Base-by-base conservation (phyloP, 2,113 vertebrate species). In the Speoplatyrhinus poulsoni region DNA sequence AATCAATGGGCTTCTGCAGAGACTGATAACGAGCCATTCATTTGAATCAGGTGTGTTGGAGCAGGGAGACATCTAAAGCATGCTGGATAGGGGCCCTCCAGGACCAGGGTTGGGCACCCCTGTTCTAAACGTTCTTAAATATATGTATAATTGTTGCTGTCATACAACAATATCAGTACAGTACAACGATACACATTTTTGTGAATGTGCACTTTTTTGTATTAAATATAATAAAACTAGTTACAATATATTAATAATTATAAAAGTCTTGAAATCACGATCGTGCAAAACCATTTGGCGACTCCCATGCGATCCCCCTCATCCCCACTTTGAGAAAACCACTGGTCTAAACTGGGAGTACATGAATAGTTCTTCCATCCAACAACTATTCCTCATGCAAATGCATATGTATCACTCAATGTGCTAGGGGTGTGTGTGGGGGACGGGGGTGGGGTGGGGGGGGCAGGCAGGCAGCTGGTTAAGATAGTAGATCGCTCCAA, bases 381-480 rank as follows among this genome's bases (percentile, higher is more conserved):
- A 52, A 57, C 41, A 69, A 26, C 26, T 26, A 26, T 26, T 26
- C 26, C 26, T 26, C 26, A 26, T 67, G 55, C 55, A 11, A 9
- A 19, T 32, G n/a, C 55, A 32, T 10, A 55, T 17, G n/a, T 16
- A 8, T 55, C 55, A 57, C 9, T 6, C n/a, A 19, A 32, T 5
- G 55, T 75, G 69, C 9, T 5, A 26, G 64, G 19, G 59, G 11
- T 32, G 58, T 55, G n/a, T 16, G 16, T 49, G 16, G 49, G 49
- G 36, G 16, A 36, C n/a, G 61, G 9, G 53, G 9, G 13, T 17
- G 32, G 13, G 62, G 65, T 36, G 50, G 16, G 60, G 60, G 3
- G n/a, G 55, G 64, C 2, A 76, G 56, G 67, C 84, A 87, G 80
- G 83, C 79, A 75, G 56, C 63, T 74, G 69, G 82, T 85, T 68